phyloP scores from a whole-genome alignment of 2,113 vertebrate genomes.

The Ctenomys sociabilis region DNA sequence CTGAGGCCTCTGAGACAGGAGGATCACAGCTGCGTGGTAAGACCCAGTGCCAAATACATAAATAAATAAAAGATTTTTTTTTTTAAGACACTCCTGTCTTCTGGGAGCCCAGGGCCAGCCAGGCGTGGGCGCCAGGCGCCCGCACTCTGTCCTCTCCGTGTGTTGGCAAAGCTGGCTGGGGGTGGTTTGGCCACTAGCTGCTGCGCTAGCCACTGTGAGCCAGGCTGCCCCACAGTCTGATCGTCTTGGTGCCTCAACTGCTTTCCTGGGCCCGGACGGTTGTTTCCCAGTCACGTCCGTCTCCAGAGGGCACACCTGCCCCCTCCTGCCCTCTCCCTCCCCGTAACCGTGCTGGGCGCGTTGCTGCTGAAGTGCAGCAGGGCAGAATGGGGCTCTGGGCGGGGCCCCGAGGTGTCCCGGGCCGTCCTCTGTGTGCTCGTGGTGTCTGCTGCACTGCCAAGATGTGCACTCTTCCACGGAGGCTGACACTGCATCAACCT shows the following conservation, averaged over 20 bases:
- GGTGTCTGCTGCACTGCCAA: accelerated
- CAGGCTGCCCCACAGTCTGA: background rate
- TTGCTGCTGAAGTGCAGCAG: background rate
- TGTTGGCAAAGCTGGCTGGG: too few relatives aligned
- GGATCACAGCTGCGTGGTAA: too few relatives aligned
- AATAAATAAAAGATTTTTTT: too few relatives aligned
- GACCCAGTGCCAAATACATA: too few relatives aligned
- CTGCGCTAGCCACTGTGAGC: background rate
- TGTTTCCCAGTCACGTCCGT: background rate
- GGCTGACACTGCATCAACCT: background rate
- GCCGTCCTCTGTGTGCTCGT: background rate
- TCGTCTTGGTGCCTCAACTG: accelerated
- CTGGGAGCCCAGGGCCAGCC: too few relatives aligned
- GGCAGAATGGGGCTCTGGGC: too few relatives aligned
- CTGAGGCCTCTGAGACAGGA: too few relatives aligned
- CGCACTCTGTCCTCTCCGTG: too few relatives aligned
- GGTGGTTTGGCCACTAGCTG: accelerated
- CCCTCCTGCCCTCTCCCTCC: background rate
- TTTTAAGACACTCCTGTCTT: background rate
- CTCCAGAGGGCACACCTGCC: too few relatives aligned
- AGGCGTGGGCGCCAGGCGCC: too few relatives aligned
- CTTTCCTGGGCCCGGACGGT: background rate
- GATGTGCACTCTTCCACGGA: background rate
- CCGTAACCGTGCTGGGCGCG: background rate
- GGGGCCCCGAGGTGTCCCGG: background rate